Percentiles rank a stretch among this genome's conserved stretches.
These are phyloP conservation scores for Phyllopteryx taeniolatus DNA, from an alignment of 2,113 vertebrate genomes.

Conservation along the genomic window DNA sequence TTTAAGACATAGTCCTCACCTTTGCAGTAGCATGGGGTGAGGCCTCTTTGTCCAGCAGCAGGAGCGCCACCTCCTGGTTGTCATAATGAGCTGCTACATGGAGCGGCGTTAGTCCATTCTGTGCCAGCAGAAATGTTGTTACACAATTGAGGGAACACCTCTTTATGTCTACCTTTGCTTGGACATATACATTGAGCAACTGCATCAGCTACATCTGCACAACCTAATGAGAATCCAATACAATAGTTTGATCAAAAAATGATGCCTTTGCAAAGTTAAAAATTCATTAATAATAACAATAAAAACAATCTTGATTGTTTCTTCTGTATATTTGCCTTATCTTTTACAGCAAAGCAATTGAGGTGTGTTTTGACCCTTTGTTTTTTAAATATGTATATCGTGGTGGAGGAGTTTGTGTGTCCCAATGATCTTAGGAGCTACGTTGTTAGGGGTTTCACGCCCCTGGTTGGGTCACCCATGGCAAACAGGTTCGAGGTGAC, in stretches of 20 bases:
- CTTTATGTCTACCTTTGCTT: background rate
- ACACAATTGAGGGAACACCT: background rate
- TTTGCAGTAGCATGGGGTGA: slow-evolving; percentile 92
- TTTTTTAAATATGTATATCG: too few species aligned
- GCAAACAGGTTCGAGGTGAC: too few species aligned
- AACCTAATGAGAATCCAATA: background rate
- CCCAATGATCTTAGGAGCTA: too few species aligned
- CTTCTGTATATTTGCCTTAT: too few species aligned
- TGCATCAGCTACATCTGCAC: background rate
- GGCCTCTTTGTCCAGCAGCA: slow-evolving; percentile 94
- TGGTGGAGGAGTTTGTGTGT: too few species aligned
- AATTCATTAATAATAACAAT: too few species aligned
- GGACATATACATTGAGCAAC: background rate
- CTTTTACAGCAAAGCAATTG: too few species aligned
- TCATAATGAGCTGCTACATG: slow-evolving; percentile 98
- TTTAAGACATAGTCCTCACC: slow-evolving; percentile 64
- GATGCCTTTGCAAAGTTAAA: background rate
- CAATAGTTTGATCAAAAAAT: too few species aligned
- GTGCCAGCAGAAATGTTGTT: slow-evolving; percentile 55
- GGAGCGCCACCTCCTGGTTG: slow-evolving; percentile 94
- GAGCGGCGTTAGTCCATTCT: slow-evolving; percentile 96
- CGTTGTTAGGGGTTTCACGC: too few species aligned
- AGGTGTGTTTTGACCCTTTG: background rate
- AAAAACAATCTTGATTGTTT: too few species aligned
- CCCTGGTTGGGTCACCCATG: too few species aligned